Base-by-base conservation (phyloP, 2,888 invertebrate genomes). In the Synergus gifuensis region DNA sequence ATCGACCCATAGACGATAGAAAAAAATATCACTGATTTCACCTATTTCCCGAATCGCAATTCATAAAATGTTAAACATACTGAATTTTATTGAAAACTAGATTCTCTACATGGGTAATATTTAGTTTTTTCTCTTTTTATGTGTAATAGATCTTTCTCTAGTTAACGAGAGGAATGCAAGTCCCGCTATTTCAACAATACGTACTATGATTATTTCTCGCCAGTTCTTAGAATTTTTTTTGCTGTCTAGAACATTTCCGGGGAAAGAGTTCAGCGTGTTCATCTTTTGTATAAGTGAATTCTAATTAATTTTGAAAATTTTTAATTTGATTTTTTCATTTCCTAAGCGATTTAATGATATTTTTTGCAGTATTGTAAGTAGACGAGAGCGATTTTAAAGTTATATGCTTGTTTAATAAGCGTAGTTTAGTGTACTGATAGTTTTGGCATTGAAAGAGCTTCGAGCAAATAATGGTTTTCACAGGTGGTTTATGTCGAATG, bases 101-200 rank as follows among this genome's bases (percentile, higher is more conserved):
- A 49, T 16, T 36, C 8, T 9, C 1, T 18, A 14, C 9, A 9
- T 54, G 22, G 8, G 8, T 60, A 60, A 40, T 54, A 54, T 36
- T 3, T 73, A 0, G n/a, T 40, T n/a, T 16, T n/a, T 28, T 28
- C 3, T 28, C 28, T 28, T 28, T 4, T 73, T 73, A 8, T 28
- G 64, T 3, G 12, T 36, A 73, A n/a, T 73, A 40, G 36, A 54
- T 73, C n/a, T 9, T 49, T 28, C 28, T 11, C n/a, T 58, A 40
- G 36, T 54, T 46, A 66, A 8, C 28, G 54, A 69, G 14, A 12
- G 69, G 54, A 73, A 73, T 73, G 36, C n/a, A 14, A n/a, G 73
- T 73, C 73, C 73, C 73, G 73, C 73, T 73, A 73, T 73, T 73
- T 54, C 73, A 73, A 54, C 73, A 73, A 73, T 73, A 73, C 36